A percentile compares a stretch with the other conserved stretches of the same genome.
These are phyloP conservation scores for Eonycteris spelaea DNA, from an alignment of 2,113 vertebrate genomes.

Conservation along the genomic window DNA sequence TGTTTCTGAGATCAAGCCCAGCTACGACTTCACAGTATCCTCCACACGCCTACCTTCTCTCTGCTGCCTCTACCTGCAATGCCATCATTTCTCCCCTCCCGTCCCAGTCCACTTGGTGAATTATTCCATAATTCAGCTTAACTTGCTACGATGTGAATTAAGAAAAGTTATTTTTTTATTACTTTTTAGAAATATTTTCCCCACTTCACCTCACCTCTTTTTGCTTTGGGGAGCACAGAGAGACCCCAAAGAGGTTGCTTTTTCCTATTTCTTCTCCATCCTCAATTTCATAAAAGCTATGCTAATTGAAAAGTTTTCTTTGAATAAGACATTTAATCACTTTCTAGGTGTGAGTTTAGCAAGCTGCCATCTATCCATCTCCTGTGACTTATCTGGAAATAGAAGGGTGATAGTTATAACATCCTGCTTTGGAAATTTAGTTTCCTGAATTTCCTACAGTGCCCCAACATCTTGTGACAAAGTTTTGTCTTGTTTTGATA, in stretches of 20 bases:
- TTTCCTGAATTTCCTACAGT: background rate
- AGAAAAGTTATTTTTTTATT: background rate
- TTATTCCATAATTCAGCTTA: background rate
- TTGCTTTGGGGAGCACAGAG: background rate
- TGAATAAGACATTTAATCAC: constrained; percentile 21
- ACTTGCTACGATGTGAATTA: background rate
- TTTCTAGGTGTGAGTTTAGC: background rate
- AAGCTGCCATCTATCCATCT: background rate
- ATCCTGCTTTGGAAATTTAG: background rate
- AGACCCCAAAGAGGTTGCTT: background rate
- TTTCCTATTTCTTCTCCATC: background rate
- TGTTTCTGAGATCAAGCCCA: background rate
- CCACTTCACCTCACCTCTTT: background rate
- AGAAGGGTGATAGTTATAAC: background rate
- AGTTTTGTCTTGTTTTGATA: background rate
- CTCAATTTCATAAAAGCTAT: background rate
- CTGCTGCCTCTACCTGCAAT: background rate
- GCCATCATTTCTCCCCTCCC: background rate
- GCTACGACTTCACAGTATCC: background rate
- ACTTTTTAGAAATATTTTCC: constrained; percentile 1
- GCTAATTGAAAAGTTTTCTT: background rate
- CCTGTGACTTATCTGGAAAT: background rate
- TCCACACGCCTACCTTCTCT: background rate
- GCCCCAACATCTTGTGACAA: background rate
- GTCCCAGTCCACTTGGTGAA: background rate